These are phyloP conservation scores for Pandion haliaetus DNA, from an alignment of 2,113 vertebrate species.

Conservation along the genomic window DNA sequence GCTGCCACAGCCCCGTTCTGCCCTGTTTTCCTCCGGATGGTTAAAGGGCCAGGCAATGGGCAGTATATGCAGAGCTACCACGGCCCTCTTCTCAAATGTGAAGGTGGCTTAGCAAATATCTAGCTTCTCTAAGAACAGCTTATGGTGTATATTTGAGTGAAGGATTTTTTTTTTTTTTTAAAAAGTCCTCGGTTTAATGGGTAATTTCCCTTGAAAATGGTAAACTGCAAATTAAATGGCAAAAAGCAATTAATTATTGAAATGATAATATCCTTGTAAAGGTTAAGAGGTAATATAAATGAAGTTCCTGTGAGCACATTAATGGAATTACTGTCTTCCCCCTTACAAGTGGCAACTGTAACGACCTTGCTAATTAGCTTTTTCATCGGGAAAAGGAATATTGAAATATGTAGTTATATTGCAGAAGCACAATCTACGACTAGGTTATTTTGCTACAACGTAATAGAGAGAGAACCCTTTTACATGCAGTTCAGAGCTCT, in stretches of 20 bases:
- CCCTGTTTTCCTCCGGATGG: neutral
- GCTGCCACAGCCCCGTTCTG: neutral
- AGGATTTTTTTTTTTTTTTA: neutral
- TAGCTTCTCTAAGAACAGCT: neutral
- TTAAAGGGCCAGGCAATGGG: neutral
- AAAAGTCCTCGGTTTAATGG: neutral
- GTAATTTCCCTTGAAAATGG: slow-evolving; percentile 55
- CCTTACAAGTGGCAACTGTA: slow-evolving; percentile 31
- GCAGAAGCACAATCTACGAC: neutral
- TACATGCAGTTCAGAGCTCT: neutral
- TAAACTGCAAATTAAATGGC: slow-evolving; percentile 58
- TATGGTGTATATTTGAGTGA: neutral
- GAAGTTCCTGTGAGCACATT: slow-evolving; percentile 46
- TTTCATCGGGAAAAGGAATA: neutral
- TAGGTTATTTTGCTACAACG: neutral
- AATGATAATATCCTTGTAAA: slow-evolving; percentile 56
- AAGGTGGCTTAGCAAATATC: neutral
- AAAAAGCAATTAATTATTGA: slow-evolving; percentile 64
- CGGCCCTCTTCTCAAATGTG: neutral
- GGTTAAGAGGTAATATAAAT: slow-evolving; percentile 65
- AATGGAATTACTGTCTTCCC: slow-evolving; percentile 27
- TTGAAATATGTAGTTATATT: slow-evolving; percentile 10
- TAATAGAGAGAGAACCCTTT: neutral
- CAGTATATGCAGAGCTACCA: neutral
- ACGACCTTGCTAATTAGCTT: slow-evolving; percentile 40